Evolutionary conservation across 2,797 vertebrate species (phyloP).

Genomic region (Phyllotis vaccarum): DNA sequence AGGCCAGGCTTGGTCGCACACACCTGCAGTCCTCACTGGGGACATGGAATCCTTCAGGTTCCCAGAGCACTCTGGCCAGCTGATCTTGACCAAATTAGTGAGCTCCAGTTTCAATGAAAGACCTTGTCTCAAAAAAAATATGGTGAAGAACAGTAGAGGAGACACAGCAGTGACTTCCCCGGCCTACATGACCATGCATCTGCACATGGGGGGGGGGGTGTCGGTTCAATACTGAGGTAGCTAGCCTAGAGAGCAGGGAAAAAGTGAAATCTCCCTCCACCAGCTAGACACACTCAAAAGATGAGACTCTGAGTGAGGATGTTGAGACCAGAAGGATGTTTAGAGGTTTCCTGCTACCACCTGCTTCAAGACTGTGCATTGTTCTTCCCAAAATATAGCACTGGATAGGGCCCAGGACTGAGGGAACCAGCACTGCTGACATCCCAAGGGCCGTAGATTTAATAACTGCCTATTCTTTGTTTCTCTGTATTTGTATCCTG

Average conservation of each 20-base stretch:
- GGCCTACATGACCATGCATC: no score
- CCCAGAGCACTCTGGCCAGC: background rate
- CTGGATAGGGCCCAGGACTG: background rate
- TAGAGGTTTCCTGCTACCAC: background rate
- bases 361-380: background rate
- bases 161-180: background rate
- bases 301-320: background rate
- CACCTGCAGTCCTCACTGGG: background rate
- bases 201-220: no score
- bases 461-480: background rate
- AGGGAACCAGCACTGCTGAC: background rate
- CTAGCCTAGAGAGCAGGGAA: background rate
- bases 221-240: no score
- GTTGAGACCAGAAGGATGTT: background rate
- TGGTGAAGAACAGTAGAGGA: background rate
- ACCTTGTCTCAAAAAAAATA: background rate
- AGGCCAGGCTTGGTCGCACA: background rate
- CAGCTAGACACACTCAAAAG: background rate
- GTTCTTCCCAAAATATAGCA: accelerated
- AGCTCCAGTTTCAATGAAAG: background rate
- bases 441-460: no score
- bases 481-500: background rate
- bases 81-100: background rate
- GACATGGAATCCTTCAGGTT: background rate
- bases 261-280: background rate